Conservation (phyloP, 1,140 invertebrate genomes). For the Mylabris phalerata region DNA sequence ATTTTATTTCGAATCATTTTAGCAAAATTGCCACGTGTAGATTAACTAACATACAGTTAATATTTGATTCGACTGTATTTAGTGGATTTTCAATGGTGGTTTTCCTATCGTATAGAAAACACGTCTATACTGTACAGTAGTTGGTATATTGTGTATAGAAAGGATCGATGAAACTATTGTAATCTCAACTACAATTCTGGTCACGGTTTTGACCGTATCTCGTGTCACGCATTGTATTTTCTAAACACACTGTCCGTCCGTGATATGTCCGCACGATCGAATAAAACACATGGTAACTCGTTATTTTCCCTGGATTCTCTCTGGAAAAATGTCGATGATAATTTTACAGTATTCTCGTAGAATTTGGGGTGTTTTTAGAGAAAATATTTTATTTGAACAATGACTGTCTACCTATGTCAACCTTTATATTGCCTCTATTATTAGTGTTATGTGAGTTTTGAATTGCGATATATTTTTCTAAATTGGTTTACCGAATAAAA, state of each 20-base stretch:
- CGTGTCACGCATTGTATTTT: slow-evolving; percentile 33
- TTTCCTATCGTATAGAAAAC: slow-evolving; percentile 21
- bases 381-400: background rate
- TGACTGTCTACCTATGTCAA: background rate
- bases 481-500: too few species aligned
- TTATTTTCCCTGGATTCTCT: background rate
- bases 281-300: slow-evolving; percentile 15
- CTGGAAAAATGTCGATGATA: slow-evolving; percentile 1
- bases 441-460: too few species aligned
- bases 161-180: slow-evolving; percentile 31
- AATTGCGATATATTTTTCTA: too few species aligned
- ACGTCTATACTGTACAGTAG: background rate
- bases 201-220: slow-evolving; percentile 33
- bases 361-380: background rate
- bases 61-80: background rate
- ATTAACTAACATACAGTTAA: too few species aligned
- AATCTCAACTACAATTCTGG: slow-evolving; percentile 18
- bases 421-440: too few species aligned
- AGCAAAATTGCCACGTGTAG: too few species aligned
- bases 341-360: background rate
- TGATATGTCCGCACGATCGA: slow-evolving; percentile 31
- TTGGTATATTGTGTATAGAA: slow-evolving; percentile 9
- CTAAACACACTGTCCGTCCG: slow-evolving; percentile 31
- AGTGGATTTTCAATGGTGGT: slow-evolving; percentile 32
- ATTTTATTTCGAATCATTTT: slow-evolving; percentile 24